Conservation (phyloP, 2,797 vertebrate species). For the Vireo griseus region DNA sequence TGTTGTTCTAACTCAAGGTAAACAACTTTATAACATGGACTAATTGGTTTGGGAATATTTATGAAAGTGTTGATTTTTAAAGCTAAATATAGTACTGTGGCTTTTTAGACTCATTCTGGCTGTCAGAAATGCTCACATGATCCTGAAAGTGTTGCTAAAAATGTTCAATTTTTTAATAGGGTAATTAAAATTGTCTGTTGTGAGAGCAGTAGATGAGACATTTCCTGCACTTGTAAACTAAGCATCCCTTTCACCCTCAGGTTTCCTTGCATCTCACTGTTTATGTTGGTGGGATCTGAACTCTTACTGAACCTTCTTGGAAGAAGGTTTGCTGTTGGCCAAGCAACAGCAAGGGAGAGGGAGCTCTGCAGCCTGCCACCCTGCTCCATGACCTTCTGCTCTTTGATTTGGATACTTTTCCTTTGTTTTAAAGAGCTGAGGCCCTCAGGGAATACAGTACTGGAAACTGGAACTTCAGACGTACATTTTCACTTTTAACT, state of each 20-base stretch:
- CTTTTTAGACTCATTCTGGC: conserved; percentile 63
- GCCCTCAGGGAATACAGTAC: not conserved
- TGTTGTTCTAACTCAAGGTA: conserved; percentile 52
- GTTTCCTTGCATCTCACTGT: not conserved
- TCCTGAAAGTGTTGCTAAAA: conserved; percentile 72
- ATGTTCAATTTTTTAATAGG: conserved; percentile 57
- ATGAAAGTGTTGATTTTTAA: conserved; percentile 76
- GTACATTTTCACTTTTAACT: conserved; percentile 10
- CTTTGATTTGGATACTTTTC: not conserved
- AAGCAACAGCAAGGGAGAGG: not conserved
- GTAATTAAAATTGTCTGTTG: conserved; percentile 67
- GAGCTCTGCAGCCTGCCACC: not conserved
- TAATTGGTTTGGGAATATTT: conserved; percentile 82
- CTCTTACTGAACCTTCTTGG: conserved; percentile 37
- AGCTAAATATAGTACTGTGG: conserved; percentile 67
- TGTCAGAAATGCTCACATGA: conserved; percentile 68
- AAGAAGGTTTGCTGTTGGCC: not conserved
- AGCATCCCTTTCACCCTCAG: not conserved
- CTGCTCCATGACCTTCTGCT: not conserved
- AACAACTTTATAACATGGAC: conserved; percentile 58
- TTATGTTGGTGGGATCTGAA: not conserved
- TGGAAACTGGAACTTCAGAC: not conserved
- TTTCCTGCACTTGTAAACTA: conserved; percentile 41
- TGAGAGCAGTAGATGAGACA: conserved; percentile 45
- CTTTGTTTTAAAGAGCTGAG: not conserved